Conservation (phyloP, 2,797 vertebrate species). For the Pipistrellus pygmaeus region DNA sequence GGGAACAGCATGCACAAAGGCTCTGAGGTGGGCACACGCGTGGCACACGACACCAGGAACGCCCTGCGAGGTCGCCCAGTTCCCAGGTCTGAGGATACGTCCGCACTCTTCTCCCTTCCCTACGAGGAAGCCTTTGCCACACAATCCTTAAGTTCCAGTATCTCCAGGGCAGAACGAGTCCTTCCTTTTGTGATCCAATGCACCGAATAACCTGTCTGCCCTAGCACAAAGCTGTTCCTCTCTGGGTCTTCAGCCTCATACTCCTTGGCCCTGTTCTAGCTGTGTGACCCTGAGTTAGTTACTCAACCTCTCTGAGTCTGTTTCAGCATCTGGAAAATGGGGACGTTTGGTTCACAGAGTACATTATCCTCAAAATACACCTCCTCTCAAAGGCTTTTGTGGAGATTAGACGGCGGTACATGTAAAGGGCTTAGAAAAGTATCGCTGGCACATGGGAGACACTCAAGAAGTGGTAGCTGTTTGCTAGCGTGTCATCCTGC, state of each 20-base stretch:
- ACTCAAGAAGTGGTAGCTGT: constrained; percentile 32
- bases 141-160: neutral
- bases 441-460: constrained; percentile 24
- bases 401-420: neutral
- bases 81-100: constrained; percentile 8
- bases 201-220: neutral
- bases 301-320: constrained; percentile 34
- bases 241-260: neutral
- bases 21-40: neutral
- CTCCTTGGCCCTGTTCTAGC: constrained; percentile 22
- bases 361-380: neutral
- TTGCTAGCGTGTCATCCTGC: neutral
- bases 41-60: neutral
- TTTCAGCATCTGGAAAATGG: constrained; percentile 58
- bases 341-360: constrained; percentile 15
- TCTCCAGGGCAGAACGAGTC: constrained; percentile 30
- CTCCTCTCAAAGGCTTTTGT: neutral
- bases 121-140: neutral
- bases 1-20: neutral
- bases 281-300: constrained; percentile 53
- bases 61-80: neutral
- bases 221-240: constrained; percentile 48
- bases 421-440: constrained; percentile 44
- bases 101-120: neutral
- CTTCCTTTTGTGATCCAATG: constrained; percentile 14